Percentiles rank a stretch among this genome's conserved stretches.
Conservation (phyloP, 2,888 invertebrate genomes). For the Drosophila austrosaltans region DNA sequence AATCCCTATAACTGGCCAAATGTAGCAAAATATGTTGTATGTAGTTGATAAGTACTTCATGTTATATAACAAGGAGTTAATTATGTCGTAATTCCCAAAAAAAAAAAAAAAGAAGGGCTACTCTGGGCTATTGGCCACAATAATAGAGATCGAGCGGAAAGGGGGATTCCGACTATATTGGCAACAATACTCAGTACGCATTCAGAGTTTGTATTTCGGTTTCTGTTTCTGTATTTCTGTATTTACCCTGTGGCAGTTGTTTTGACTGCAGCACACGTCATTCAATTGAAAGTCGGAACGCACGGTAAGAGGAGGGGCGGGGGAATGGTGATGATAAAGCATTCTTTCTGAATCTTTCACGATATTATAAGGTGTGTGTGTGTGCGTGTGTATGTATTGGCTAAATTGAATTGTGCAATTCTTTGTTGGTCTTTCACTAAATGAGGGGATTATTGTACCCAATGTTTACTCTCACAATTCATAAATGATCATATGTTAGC, state of each 20-base stretch:
- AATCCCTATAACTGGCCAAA: constrained; percentile 31
- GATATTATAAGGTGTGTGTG: too few species aligned
- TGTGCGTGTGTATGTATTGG: too few species aligned
- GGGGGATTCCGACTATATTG: background rate
- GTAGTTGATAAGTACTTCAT: constrained; percentile 27
- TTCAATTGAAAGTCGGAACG: background rate
- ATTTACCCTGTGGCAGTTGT: constrained; percentile 14
- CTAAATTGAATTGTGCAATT: too few species aligned
- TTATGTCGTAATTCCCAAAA: constrained; percentile 67
- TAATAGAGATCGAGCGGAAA: too few species aligned
- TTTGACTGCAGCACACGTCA: constrained; percentile 18
- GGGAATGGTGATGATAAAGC: background rate
- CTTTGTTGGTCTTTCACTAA: too few species aligned
- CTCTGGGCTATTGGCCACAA: constrained; percentile 1
- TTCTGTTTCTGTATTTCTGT: constrained; percentile 4
- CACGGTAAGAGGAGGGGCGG: background rate
- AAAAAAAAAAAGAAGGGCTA: background rate
- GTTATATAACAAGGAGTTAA: constrained; percentile 75
- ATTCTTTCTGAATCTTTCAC: background rate
- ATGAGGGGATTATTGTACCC: too few species aligned
- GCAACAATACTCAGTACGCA: constrained; percentile 30
- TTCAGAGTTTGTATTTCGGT: constrained; percentile 48
- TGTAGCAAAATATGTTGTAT: constrained; percentile 5
- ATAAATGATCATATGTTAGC: too few species aligned
- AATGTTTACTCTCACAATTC: too few species aligned